Conservation (phyloP, 2,797 vertebrate genomes). For the Clarias platycephalus region DNA sequence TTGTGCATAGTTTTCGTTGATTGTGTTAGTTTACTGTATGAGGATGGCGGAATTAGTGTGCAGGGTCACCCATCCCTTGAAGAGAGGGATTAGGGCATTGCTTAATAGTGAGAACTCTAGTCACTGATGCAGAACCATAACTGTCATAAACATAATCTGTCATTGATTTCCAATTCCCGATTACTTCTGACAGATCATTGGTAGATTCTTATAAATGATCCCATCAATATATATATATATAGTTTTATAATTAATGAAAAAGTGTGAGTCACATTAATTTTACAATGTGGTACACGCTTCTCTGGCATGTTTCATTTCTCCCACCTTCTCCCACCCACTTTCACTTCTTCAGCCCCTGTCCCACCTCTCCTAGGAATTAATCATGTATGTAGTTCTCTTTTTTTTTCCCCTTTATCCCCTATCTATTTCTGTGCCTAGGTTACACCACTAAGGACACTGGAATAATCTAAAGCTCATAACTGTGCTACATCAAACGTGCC, state of each 20-base stretch:
- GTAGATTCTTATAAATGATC: no score
- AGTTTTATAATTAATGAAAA: background rate
- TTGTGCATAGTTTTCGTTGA: background rate
- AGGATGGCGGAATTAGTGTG: background rate
- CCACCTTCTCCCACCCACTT: no score
- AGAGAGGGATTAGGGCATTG: no score
- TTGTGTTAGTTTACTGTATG: background rate
- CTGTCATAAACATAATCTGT: background rate
- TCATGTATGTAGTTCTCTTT: slow-evolving; percentile 13
- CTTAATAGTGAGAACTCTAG: no score
- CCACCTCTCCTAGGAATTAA: slow-evolving; percentile 13
- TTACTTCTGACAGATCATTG: no score
- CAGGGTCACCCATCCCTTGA: background rate
- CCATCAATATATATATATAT: no score
- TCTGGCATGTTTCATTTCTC: background rate
- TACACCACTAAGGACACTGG: slow-evolving; percentile 24
- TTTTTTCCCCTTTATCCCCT: slow-evolving; percentile 11
- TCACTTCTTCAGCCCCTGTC: slow-evolving; percentile 3
- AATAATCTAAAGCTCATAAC: slow-evolving; percentile 36
- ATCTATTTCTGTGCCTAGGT: slow-evolving; percentile 32
- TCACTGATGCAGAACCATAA: no score
- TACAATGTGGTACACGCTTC: background rate
- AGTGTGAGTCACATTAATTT: background rate
- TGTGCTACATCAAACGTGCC: slow-evolving; percentile 47
- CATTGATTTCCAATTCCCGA: background rate